These are phyloP conservation scores for Lucilia cuprina DNA, from an alignment of 1,140 invertebrate species.

Conservation along the genomic window DNA sequence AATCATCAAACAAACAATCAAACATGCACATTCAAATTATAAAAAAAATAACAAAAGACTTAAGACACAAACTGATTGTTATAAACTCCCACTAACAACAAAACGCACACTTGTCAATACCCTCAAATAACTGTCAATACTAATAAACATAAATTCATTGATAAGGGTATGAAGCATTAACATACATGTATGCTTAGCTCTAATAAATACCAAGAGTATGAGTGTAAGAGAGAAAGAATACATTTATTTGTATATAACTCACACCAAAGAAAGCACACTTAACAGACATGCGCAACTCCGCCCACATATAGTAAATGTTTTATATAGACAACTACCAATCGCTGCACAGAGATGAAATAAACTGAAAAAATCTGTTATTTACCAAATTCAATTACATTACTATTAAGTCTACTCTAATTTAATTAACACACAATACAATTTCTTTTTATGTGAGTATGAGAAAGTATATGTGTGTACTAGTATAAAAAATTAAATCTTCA, in stretches of 20 bases:
- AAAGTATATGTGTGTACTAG: too few relatives aligned
- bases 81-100: constrained; percentile 27
- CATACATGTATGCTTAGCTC: neutral
- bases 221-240: neutral
- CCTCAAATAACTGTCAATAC: neutral
- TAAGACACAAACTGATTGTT: constrained; percentile 49
- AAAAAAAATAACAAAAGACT: constrained; percentile 52
- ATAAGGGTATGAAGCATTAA: neutral
- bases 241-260: neutral
- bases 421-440: neutral
- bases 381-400: neutral
- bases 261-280: neutral
- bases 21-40: too few relatives aligned
- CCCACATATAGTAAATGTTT: neutral
- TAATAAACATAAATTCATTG: neutral
- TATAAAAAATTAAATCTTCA: neutral
- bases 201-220: too few relatives aligned
- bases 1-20: too few relatives aligned
- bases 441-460: too few relatives aligned
- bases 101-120: neutral
- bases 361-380: neutral
- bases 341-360: neutral
- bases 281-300: constrained; percentile 19
- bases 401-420: neutral
- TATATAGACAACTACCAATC: neutral